A percentile compares a stretch with the other conserved stretches of the same genome.
These are phyloP conservation scores for Cochlearius cochlearius DNA, from an alignment of 2,113 vertebrate genomes.

Conservation along the genomic window DNA sequence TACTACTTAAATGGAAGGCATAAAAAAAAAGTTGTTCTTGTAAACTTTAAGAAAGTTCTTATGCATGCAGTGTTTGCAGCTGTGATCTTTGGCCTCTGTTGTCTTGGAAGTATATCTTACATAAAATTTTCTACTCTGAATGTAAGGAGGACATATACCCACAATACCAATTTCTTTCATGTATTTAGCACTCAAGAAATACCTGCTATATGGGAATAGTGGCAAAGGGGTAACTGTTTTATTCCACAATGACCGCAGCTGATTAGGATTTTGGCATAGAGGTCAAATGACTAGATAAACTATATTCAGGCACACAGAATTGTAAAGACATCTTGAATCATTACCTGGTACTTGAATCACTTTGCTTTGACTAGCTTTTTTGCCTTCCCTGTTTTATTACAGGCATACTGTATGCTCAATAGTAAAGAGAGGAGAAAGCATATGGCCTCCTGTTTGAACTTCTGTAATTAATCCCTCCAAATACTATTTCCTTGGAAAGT, in stretches of 20 bases:
- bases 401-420: conserved; percentile 34
- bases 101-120: background rate
- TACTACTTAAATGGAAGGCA: background rate
- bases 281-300: background rate
- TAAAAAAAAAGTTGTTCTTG: background rate
- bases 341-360: conserved; percentile 43
- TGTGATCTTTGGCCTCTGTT: background rate
- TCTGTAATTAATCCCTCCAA: conserved; percentile 78
- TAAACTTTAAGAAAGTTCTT: conserved; percentile 4
- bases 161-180: background rate
- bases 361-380: conserved; percentile 5
- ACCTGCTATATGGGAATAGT: background rate
- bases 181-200: background rate
- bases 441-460: conserved; percentile 75
- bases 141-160: background rate
- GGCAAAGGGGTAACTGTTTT: background rate
- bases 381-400: conserved; percentile 52
- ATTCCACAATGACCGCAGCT: background rate
- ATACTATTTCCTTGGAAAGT: conserved; percentile 76
- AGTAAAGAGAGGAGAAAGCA: conserved; percentile 63
- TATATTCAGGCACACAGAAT: background rate
- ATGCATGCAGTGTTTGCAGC: background rate
- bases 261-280: conserved; percentile 24
- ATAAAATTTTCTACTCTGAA: conserved; percentile 16
- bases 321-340: conserved; percentile 33